These are phyloP conservation scores for Brachionichthys hirsutus DNA, from an alignment of 2,113 vertebrate species.

Conservation along the genomic window DNA sequence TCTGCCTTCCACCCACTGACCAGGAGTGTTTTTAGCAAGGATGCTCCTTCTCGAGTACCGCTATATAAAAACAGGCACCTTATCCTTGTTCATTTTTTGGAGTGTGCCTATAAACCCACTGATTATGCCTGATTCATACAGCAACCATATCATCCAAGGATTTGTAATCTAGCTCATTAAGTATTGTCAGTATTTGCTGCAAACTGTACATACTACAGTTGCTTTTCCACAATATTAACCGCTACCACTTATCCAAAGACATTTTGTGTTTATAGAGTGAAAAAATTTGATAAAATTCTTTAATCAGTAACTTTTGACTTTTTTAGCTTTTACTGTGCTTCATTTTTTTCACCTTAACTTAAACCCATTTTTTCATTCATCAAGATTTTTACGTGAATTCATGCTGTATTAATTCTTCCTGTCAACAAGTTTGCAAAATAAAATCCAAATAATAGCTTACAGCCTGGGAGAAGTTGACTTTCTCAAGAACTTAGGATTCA, in stretches of 20 bases:
- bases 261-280: too few species aligned
- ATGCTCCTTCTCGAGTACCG: background rate
- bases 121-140: slow-evolving; percentile 1
- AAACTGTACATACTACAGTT: too few species aligned
- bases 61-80: too few species aligned
- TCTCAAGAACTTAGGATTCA: too few species aligned
- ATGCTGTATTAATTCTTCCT: background rate
- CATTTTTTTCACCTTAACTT: background rate
- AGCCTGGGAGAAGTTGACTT: too few species aligned
- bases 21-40: background rate
- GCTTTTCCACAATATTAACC: background rate
- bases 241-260: too few species aligned
- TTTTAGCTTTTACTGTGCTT: background rate
- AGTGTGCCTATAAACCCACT: background rate
- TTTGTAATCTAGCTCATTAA: background rate
- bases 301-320: background rate
- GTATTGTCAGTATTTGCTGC: background rate
- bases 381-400: background rate
- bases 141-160: background rate
- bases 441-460: too few species aligned
- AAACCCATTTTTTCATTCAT: too few species aligned
- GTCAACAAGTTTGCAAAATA: background rate
- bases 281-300: too few species aligned
- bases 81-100: too few species aligned
- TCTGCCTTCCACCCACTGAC: slow-evolving; percentile 9